phyloP scores from a whole-genome alignment of 2,888 invertebrate species.

The Carabus problematicus region DNA sequence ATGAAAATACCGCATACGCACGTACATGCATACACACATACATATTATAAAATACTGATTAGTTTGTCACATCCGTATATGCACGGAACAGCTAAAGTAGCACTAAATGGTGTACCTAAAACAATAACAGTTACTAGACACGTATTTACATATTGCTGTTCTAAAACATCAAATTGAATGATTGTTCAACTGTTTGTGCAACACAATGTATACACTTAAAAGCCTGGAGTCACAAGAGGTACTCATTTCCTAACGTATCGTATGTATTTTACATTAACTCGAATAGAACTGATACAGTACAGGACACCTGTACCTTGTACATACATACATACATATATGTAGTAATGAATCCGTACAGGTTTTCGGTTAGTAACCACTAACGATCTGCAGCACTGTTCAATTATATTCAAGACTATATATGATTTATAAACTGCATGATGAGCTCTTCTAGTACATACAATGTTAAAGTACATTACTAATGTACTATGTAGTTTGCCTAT shows the following conservation, averaged over 20 bases:
- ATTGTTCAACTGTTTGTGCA: slow-evolving; percentile 30
- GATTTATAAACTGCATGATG: slow-evolving; percentile 3
- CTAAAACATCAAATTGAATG: slow-evolving; percentile 29
- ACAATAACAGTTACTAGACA: slow-evolving; percentile 37
- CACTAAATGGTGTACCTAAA: slow-evolving; percentile 25
- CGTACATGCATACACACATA: slow-evolving; percentile 11
- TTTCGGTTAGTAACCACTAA: too few species aligned
- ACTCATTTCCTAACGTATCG: slow-evolving; percentile 13
- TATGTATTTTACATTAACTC: slow-evolving; percentile 15
- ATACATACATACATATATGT: too few species aligned
- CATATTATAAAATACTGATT: slow-evolving; percentile 36
- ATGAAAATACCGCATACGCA: slow-evolving; percentile 9
- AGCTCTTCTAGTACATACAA: slow-evolving; percentile 11
- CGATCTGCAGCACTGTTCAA: neutral
- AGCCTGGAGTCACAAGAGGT: slow-evolving; percentile 26
- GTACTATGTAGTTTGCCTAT: neutral
- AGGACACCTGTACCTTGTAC: neutral
- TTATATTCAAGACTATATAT: neutral
- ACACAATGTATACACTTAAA: slow-evolving; percentile 25
- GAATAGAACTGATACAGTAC: slow-evolving; percentile 2
- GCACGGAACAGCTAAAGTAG: slow-evolving; percentile 23
- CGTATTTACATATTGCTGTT: slow-evolving; percentile 36
- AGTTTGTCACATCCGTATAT: slow-evolving; percentile 22
- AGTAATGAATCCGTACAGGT: too few species aligned
- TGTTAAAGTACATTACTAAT: slow-evolving; percentile 4